Evolutionary conservation across 92 coral and sea anemone species (phyloP), one percentile per base, ranked within the genome.

Genomic region (Pocillopora meandrina): DNA sequence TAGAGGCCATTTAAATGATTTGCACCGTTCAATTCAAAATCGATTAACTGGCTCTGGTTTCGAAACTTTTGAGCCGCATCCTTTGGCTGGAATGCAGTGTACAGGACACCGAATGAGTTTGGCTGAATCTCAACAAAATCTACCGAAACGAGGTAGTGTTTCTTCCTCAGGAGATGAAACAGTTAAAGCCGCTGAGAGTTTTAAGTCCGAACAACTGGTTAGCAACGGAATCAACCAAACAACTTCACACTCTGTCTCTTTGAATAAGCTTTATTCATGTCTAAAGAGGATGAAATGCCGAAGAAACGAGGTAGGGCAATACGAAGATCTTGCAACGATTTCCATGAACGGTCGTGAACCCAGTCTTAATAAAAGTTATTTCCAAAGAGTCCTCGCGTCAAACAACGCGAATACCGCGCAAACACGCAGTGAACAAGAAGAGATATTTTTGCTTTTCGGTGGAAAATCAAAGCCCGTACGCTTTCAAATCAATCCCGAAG

Each of bases 381-480:
- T 84, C 49, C 69, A 84, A 12, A 76, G 71, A 84, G 82, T 67
- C 3, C 12, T 84, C 16, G 70, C 76, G 0, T 81, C 82, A 74
- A 81, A 67, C 75, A 76, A 80, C 3, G 66, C 79, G 19, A 47
- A 26, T 23, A 31, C 65, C 19, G 55, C 61, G 20, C 75, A 69
- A 26, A 52, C 49, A 35, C 77, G 55, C 49, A 59, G 83, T 31
- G 89, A 79, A 14, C 84, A 67, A 18, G 93, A 90, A 36, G 98
- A 94, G 34, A 85, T 92, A 21, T 94, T 87, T 76, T 79, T 94
- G 74, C 89, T 89, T 56, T 81, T 94, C 23, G 98, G 98, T 10
- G 98, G 98, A 26, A 90, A 90, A 36, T 89, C 95, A 56, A 94
- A 94, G 65, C 98, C 98, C 2, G 91, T 94, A 60, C 95, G 98